Conservation (phyloP, 2,113 vertebrate genomes). For the Eidolon helvum region DNA sequence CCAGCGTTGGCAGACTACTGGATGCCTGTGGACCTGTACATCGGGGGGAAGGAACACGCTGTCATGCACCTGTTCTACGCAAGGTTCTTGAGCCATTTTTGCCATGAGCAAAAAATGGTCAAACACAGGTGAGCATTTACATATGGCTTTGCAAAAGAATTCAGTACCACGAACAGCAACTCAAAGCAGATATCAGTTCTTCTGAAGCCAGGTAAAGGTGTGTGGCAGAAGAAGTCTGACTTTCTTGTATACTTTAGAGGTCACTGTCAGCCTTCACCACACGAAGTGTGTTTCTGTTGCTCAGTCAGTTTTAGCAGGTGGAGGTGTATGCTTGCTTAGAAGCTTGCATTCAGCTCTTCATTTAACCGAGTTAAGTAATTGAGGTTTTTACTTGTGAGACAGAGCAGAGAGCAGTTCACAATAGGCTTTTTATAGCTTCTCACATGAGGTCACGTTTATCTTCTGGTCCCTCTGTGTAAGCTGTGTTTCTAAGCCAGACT, state of each 20-base stretch:
- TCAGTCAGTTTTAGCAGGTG: neutral
- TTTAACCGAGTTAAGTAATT: neutral
- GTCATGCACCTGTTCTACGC: slow-evolving; percentile 99
- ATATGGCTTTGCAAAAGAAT: neutral
- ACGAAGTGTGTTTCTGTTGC: neutral
- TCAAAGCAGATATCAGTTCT: neutral
- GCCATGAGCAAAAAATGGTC: slow-evolving; percentile 89
- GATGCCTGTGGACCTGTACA: slow-evolving; percentile 97
- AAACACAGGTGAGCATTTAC: slow-evolving; percentile 88
- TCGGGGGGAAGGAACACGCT: slow-evolving; percentile 96
- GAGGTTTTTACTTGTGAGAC: neutral
- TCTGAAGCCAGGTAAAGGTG: neutral
- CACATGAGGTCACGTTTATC: neutral
- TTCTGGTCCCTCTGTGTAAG: neutral
- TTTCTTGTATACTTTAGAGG: neutral
- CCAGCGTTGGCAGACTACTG: slow-evolving; percentile 88
- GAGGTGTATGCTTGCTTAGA: fast-evolving
- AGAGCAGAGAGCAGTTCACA: neutral
- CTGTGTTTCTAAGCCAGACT: neutral
- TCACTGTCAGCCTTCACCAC: neutral
- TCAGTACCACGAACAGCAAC: neutral
- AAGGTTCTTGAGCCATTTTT: slow-evolving; percentile 96
- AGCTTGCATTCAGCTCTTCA: neutral
- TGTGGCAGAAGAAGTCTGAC: neutral
- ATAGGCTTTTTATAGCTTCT: neutral